Evolutionary conservation across 1,140 invertebrate species (phyloP).

Genomic region (Conopomorpha cramerella): DNA sequence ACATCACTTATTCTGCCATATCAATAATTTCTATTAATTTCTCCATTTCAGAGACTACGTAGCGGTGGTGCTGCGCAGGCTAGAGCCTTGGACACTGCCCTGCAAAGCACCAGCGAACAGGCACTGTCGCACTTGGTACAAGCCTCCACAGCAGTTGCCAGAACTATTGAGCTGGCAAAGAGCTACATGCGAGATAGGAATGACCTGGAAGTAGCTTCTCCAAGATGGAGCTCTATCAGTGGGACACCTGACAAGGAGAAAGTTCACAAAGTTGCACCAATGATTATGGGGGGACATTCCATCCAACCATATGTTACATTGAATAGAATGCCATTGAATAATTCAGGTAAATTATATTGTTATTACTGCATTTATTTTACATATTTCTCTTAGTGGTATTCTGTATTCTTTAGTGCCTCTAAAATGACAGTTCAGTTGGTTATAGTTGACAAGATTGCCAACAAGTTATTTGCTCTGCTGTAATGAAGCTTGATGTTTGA

Average conservation of each 20-base stretch:
- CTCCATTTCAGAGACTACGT: constrained; percentile 20
- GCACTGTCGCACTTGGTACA: constrained; percentile 33
- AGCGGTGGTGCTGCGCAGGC: constrained; percentile 21
- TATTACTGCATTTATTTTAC: constrained; percentile 1
- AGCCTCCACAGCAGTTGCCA: constrained; percentile 26
- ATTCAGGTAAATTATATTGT: constrained; percentile 1
- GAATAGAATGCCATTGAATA: constrained; percentile 20
- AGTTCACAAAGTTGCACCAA: constrained; percentile 31
- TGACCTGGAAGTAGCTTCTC: constrained; percentile 19
- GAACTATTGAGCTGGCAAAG: constrained; percentile 25
- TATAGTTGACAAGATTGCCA: not conserved
- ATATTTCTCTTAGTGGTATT: constrained; percentile 8
- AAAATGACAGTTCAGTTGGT: not conserved
- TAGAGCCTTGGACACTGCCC: constrained; percentile 22
- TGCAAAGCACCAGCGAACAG: constrained; percentile 30
- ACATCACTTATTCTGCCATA: not conserved
- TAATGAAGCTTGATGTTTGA: not conserved
- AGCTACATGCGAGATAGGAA: constrained; percentile 28
- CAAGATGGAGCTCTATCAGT: constrained; percentile 26
- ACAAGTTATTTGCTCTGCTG: not conserved
- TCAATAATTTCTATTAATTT: not conserved
- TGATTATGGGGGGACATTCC: constrained; percentile 29
- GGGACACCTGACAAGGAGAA: constrained; percentile 19
- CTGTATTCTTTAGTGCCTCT: too few relatives aligned
- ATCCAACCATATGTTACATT: constrained; percentile 41